These are phyloP conservation scores for Smittia aterrima DNA, from an alignment of 2,888 invertebrate genomes.

Conservation along the genomic window DNA sequence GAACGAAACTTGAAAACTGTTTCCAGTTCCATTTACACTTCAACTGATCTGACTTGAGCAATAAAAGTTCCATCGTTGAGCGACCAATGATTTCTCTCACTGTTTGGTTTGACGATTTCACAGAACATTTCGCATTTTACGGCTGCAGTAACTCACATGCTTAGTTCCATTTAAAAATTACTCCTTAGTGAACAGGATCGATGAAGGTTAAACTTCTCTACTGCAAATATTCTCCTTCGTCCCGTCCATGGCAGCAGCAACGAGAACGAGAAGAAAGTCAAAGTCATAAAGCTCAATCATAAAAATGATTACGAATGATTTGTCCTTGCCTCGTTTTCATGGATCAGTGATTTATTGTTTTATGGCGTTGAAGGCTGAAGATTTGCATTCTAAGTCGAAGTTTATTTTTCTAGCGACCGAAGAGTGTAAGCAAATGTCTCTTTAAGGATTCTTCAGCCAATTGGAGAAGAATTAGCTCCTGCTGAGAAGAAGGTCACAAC, in stretches of 20 bases:
- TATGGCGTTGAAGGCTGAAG: constrained; percentile 13
- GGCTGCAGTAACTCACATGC: constrained; percentile 1
- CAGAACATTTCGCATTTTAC: constrained; percentile 13
- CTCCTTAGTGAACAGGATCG: not conserved
- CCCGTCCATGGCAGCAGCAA: not conserved
- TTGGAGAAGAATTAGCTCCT: not conserved
- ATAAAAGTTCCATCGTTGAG: not conserved
- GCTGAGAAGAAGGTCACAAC: constrained; percentile 41
- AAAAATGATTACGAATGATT: constrained; percentile 34
- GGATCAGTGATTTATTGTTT: constrained; percentile 34
- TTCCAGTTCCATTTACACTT: not conserved
- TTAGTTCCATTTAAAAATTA: not conserved
- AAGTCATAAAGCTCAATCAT: not conserved
- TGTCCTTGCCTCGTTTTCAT: constrained; percentile 30
- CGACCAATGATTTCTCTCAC: not conserved
- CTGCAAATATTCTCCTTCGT: not conserved
- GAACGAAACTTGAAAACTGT: not conserved
- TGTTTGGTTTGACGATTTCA: constrained; percentile 15
- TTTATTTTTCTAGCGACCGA: constrained; percentile 22
- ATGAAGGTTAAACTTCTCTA: not conserved
- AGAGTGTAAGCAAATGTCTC: constrained; percentile 24
- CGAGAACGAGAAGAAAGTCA: too few relatives aligned
- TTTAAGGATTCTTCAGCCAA: not conserved
- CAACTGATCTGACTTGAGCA: not conserved
- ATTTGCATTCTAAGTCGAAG: not conserved